These are phyloP conservation scores for Caenorhabditis virilis DNA, from an alignment of 2,888 invertebrate species.

Conservation along the genomic window DNA sequence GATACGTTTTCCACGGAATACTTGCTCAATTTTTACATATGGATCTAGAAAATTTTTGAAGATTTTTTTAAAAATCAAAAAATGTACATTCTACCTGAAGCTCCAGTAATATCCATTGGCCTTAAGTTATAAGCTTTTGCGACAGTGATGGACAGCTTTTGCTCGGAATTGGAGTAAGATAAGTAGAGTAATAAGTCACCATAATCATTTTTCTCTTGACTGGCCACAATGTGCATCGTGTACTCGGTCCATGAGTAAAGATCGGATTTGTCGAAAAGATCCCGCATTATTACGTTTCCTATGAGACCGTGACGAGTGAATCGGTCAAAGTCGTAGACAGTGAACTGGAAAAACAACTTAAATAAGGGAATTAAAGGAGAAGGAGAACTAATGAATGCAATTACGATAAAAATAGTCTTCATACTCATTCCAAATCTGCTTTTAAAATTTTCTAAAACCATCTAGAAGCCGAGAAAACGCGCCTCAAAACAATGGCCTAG, in stretches of 20 bases:
- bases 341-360: constrained; percentile 82
- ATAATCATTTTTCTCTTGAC: constrained; percentile 84
- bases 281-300: constrained; percentile 81
- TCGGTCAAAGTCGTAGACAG: constrained; percentile 86
- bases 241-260: constrained; percentile 82
- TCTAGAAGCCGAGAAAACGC: no score
- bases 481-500: no score
- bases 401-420: no score
- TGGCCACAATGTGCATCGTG: constrained; percentile 83
- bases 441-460: no score
- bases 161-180: constrained; percentile 88
- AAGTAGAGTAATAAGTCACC: constrained; percentile 90
- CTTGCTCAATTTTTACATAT: constrained; percentile 87
- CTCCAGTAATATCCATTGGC: constrained; percentile 91
- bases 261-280: constrained; percentile 80
- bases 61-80: neutral
- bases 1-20: constrained; percentile 85
- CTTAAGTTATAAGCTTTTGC: constrained; percentile 88
- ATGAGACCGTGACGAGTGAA: constrained; percentile 86
- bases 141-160: constrained; percentile 85
- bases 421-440: no score
- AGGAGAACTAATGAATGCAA: no score
- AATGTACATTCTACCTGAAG: constrained; percentile 77
- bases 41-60: constrained; percentile 76
- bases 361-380: no score